A percentile compares a stretch with the other conserved stretches of the same genome.
Evolutionary conservation across 1,140 invertebrate species (phyloP).

Genomic region (Paraescarpia echinospica): DNA sequence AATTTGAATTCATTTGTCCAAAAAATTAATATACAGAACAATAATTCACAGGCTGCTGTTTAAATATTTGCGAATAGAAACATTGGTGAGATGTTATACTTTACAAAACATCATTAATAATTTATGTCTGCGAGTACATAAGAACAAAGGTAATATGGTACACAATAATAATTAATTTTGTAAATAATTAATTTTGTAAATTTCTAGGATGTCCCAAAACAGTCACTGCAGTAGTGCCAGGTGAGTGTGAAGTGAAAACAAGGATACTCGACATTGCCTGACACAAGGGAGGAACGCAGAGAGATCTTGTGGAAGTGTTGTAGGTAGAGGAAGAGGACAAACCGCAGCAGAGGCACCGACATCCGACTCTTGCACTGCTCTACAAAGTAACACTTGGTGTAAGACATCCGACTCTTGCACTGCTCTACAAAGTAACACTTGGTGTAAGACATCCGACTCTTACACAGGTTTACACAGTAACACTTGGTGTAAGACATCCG

Average conservation of each 20-base stretch:
- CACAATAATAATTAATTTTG: no score
- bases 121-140: no score
- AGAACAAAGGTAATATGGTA: no score
- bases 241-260: slow-evolving; percentile 18
- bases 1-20: no score
- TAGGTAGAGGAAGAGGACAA: slow-evolving; percentile 56
- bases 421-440: background rate
- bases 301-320: slow-evolving; percentile 57
- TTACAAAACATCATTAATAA: no score
- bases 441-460: background rate
- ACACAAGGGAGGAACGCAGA: slow-evolving; percentile 52
- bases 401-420: background rate
- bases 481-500: background rate
- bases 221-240: no score
- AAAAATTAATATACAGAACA: no score
- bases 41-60: no score
- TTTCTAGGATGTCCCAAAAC: no score
- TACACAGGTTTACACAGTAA: background rate
- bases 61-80: no score
- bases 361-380: slow-evolving; percentile 37
- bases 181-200: no score
- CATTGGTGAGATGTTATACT: no score
- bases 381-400: background rate
- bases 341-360: slow-evolving; percentile 48
- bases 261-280: slow-evolving; percentile 57